Base-by-base conservation (phyloP, 2,888 invertebrate species). In the Morinoia aosen region DNA sequence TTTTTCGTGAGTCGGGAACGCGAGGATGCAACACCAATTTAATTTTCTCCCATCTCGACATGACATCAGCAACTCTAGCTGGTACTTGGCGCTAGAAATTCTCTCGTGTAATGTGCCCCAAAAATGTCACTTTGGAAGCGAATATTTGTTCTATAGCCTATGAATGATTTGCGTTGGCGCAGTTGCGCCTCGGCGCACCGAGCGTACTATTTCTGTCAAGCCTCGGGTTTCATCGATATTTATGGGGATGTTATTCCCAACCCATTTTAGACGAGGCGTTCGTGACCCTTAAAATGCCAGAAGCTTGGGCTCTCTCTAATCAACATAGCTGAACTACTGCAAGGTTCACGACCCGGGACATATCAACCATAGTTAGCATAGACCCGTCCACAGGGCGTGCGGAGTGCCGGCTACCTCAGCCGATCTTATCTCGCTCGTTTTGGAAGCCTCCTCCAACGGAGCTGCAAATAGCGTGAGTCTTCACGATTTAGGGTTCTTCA, bases 311-410 rank as follows among this genome's bases (percentile, higher is more conserved):
- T 93, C 93, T 93, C 93, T 93, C 93, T 93, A 93, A 93, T 93
- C 57, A 93, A 93, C 93, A 93, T 57, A 93, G 93, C 93, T n/a
- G 57, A 93, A 93, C 93, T 93, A 93, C 93, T 57, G 93, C 93
- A 33, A 93, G 90, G 93, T 93, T 93, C 93, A 93, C 33, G 93
- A 93, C 93, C 93, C 57, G 25, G 57, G 93, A 48, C 93, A 93
- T 93, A 93, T 93, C 93, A 93, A 93, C 93, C 93, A 93, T 93
- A 93, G 93, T 93, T 93, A 93, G 93, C 93, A 93, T 93, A 93
- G 57, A 93, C 39, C 93, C 48, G 57, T 93, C 93, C n/a, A 12
- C 57, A 57, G 48, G 56, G 57, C 93, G 93, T 57, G 57, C 58
- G 39, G 48, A 57, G 57, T 56, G 56, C n/a, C 93, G 93, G 93